Percentiles rank a stretch among this genome's conserved stretches.
These are phyloP conservation scores for Drosophila tripunctata DNA, from an alignment of 2,888 invertebrate genomes.

Conservation along the genomic window DNA sequence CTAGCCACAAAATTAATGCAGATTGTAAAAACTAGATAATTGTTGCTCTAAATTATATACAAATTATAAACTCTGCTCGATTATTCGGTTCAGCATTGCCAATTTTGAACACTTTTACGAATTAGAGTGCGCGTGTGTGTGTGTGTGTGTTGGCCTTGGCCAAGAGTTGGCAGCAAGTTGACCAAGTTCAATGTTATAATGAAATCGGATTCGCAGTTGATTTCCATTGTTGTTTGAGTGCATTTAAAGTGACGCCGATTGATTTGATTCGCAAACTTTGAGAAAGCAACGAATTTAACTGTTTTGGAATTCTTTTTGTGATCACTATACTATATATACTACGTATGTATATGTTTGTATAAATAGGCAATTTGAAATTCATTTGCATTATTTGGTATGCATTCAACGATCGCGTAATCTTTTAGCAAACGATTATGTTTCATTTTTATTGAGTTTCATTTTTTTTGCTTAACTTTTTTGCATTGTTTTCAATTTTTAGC, in stretches of 20 bases:
- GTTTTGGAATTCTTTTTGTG: neutral
- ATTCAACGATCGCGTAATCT: conserved; percentile 1
- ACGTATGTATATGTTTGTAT: no score
- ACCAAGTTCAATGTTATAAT: conserved; percentile 41
- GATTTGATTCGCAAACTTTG: conserved; percentile 4
- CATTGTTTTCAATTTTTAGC: neutral
- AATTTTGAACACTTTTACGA: neutral
- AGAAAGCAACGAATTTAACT: neutral
- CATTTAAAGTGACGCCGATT: conserved; percentile 20
- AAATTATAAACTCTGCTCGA: neutral
- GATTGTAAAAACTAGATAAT: no score
- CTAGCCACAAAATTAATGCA: no score
- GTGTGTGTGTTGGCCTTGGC: conserved; percentile 25
- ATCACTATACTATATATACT: neutral
- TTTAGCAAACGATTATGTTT: conserved; percentile 8
- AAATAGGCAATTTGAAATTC: conserved; percentile 3
- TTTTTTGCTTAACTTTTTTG: no score
- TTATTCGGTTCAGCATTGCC: neutral
- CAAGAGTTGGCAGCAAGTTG: conserved; percentile 7
- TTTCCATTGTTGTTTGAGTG: conserved; percentile 6
- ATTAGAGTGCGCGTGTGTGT: neutral
- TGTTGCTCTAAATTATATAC: neutral
- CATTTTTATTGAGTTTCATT: no score
- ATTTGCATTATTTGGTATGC: conserved; percentile 51
- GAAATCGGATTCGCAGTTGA: conserved; percentile 1